Base-by-base conservation (phyloP, 2,113 vertebrate species). In the Noctilio leporinus region DNA sequence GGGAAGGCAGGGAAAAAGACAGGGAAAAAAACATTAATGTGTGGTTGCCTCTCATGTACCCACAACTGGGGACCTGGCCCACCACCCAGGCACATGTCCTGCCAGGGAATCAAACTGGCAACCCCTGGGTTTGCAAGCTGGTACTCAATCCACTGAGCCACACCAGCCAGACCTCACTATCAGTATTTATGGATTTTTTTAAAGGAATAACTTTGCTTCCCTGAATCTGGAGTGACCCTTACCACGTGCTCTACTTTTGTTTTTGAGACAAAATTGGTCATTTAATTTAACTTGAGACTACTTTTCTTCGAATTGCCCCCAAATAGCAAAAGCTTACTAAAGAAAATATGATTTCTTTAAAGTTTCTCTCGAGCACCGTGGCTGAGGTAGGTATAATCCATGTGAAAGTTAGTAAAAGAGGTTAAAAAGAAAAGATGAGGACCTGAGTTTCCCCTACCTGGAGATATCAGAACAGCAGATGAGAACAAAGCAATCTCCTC, bases 401-500 rank as follows among this genome's bases (percentile, higher is more conserved):
- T 64, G n/a, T 78, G 86, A 93, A 84, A 64, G 57, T 90, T 3
- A 85, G 64, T 43, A 82, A 83, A 94, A 45, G 26, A 75, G 70
- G 45, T 64, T 89, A 35, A 17, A 65, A 20, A 55, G 69, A 47
- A 78, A 59, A 89, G 35, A 45, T n/a, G 77, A 85, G 43, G 57
- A 80, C 57, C 20, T 40, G n/a, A 38, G 88, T 51, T 7, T 53
- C 67, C 97, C 98, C 96, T 98, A 99, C 99, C 99, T 99, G 99
- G 99, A 95, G 99, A 99, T 98, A 99, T 99, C 92, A 99, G 99
- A 91, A 99, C 99, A 87, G 99, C 99, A 91, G 99, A 99, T 38
- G 99, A 99, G 98, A 99, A 99, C 98, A 99, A 98, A 89, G 99
- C 99, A 92, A 99, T 99, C 97, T 99, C 99, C 95, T 99, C 99